Evolutionary conservation across 2,113 vertebrate species (phyloP).

Genomic region (Ceyx margarethae): DNA sequence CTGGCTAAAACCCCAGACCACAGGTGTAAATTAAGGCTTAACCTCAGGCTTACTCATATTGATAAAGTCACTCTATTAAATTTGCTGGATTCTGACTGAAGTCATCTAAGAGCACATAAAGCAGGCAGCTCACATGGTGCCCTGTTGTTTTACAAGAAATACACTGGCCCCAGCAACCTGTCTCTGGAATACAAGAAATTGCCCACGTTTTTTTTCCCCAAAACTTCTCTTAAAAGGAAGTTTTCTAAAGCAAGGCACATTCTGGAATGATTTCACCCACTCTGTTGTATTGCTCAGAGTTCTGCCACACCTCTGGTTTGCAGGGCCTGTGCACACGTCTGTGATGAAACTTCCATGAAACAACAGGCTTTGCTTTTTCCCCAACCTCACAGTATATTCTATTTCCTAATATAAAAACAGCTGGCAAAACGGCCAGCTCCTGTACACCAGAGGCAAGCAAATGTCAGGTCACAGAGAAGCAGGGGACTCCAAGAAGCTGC

Average conservation of each 20-base stretch:
- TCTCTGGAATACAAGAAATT: not conserved
- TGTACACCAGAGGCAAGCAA: not conserved
- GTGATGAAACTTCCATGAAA: not conserved
- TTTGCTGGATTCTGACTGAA: not conserved
- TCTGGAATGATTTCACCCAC: not conserved
- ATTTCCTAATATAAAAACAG: not conserved
- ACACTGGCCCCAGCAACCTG: not conserved
- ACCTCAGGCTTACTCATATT: not conserved
- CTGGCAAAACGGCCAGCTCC: not conserved
- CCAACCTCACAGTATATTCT: not conserved
- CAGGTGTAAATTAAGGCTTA: not conserved
- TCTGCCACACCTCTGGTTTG: accelerated
- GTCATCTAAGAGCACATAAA: not conserved
- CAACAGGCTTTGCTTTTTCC: not conserved
- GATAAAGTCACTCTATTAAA: not conserved
- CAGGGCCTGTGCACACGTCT: not conserved
- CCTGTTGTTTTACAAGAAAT: no score
- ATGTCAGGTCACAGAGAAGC: not conserved
- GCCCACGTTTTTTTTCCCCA: not conserved
- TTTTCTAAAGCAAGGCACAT: not conserved
- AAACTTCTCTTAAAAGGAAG: not conserved
- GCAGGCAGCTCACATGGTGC: not conserved
- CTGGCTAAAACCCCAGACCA: not conserved
- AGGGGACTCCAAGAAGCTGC: not conserved
- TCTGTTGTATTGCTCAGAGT: not conserved